Percentiles rank a stretch among this genome's conserved stretches.
Conservation (phyloP, 2,113 vertebrate genomes). For the Callipepla squamata region DNA sequence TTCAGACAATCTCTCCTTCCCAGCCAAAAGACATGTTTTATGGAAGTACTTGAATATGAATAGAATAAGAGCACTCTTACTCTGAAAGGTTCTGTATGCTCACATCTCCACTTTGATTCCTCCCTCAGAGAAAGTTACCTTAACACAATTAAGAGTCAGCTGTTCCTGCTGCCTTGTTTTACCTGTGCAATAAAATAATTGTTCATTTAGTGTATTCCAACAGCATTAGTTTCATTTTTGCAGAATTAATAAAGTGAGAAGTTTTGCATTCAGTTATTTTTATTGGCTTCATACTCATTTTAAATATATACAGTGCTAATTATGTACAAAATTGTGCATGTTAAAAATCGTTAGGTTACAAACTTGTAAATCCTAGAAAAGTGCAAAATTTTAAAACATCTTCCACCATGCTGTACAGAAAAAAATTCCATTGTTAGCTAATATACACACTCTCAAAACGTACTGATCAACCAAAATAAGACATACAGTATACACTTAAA, state of each 20-base stretch:
- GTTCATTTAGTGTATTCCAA: neutral
- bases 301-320: slow-evolving; percentile 89
- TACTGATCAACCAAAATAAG: slow-evolving; percentile 59
- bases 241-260: slow-evolving; percentile 39
- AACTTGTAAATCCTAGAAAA: slow-evolving; percentile 91
- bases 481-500: slow-evolving; percentile 75
- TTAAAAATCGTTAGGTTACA: slow-evolving; percentile 88
- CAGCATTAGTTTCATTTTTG: neutral
- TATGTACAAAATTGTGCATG: slow-evolving; percentile 89
- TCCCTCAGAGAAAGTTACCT: neutral
- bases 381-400: slow-evolving; percentile 90
- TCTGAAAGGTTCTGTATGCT: neutral
- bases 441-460: slow-evolving; percentile 84
- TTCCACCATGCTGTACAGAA: slow-evolving; percentile 93
- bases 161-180: neutral
- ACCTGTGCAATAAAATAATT: slow-evolving; percentile 10
- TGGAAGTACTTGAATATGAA: neutral
- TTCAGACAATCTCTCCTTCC: neutral
- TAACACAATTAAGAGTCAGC: neutral
- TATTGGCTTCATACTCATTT: slow-evolving; percentile 86
- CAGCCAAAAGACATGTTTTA: neutral
- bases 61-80: neutral
- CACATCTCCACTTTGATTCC: neutral
- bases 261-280: slow-evolving; percentile 63
- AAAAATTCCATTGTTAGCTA: slow-evolving; percentile 87